phyloP scores from a whole-genome alignment of 2,113 vertebrate species.

The Toxostoma redivivum region DNA sequence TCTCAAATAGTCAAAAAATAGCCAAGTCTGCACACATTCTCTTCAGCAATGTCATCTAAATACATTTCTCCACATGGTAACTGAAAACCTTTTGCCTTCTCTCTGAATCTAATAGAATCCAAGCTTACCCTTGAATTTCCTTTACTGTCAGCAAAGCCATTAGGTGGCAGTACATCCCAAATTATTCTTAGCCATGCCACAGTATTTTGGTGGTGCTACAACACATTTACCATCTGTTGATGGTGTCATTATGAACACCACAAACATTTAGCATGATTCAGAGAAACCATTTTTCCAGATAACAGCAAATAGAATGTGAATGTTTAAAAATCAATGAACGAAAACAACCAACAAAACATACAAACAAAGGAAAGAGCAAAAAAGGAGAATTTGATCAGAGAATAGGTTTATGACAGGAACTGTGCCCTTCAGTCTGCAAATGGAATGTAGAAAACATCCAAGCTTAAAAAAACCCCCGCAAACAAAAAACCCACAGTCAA shows the following conservation, averaged over 20 bases:
- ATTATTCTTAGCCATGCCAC: background rate
- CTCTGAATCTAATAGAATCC: background rate
- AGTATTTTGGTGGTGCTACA: background rate
- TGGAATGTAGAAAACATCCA: background rate
- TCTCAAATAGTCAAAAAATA: background rate
- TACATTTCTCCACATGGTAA: background rate
- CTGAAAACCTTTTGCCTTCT: background rate
- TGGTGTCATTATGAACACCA: background rate
- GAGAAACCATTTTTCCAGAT: background rate
- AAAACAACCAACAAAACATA: background rate
- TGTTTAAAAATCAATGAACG: background rate
- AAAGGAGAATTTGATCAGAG: background rate
- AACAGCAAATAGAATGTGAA: background rate
- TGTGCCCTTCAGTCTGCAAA: background rate
- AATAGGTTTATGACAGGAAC: background rate
- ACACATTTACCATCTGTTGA: background rate
- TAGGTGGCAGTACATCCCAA: conserved; percentile 60
- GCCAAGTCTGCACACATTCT: background rate
- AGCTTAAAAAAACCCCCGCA: background rate
- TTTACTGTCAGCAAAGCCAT: background rate
- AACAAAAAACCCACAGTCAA: background rate
- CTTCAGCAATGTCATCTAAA: background rate
- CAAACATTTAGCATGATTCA: background rate
- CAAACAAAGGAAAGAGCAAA: background rate
- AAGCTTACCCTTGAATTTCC: background rate